Evolutionary conservation across 1,140 invertebrate species (phyloP).

Genomic region (Megalonaias nervosa): DNA sequence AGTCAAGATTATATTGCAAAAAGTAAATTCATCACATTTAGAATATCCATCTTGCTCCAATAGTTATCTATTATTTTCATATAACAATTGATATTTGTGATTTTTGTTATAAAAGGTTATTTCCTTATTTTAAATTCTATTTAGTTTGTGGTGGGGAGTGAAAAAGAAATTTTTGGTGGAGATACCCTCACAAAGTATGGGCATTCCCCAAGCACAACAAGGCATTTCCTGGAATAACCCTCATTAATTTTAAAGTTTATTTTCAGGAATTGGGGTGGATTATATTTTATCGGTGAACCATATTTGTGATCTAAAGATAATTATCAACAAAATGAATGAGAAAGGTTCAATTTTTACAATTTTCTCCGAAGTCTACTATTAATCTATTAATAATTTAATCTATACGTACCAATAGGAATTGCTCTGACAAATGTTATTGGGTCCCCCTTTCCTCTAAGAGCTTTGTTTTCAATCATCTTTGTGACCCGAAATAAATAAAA

Average conservation of each 20-base stretch:
- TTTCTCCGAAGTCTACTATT: not conserved
- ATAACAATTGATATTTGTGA: no score
- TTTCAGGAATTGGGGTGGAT: not conserved
- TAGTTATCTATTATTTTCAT: no score
- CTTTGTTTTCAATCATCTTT: slow-evolving; percentile 34
- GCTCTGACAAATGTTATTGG: slow-evolving; percentile 37
- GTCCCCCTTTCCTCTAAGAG: slow-evolving; percentile 37
- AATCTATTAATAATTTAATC: slow-evolving; percentile 5
- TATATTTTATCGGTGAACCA: slow-evolving; percentile 8
- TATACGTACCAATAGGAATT: slow-evolving; percentile 29
- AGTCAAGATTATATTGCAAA: no score
- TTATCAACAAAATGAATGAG: slow-evolving; percentile 7
- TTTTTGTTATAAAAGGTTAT: no score
- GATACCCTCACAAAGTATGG: no score
- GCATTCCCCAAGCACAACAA: no score
- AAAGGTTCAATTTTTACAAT: not conserved
- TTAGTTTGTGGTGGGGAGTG: no score
- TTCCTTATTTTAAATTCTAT: no score
- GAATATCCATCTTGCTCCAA: no score
- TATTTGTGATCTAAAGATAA: not conserved
- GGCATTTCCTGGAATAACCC: no score
- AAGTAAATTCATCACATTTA: no score
- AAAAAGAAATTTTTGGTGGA: no score
- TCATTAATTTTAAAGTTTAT: not conserved
- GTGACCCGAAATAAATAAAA: slow-evolving; percentile 24